Percentiles rank a stretch among this genome's conserved stretches.
Conservation (phyloP, 2,797 vertebrate genomes). For the Pseudomugil tenellus region DNA sequence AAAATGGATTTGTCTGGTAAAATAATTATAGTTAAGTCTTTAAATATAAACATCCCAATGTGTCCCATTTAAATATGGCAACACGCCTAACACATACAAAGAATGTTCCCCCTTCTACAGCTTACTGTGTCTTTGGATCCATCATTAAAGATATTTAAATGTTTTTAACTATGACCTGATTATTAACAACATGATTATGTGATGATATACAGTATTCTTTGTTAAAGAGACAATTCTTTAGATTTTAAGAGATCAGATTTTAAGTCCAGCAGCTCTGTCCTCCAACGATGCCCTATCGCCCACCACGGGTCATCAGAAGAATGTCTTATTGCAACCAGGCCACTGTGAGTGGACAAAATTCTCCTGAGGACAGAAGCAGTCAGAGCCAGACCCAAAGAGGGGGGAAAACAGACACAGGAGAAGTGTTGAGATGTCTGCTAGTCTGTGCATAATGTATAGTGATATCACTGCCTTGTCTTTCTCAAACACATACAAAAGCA, state of each 20-base stretch:
- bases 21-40: conserved; percentile 29
- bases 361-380: conserved; percentile 44
- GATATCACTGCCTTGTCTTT: conserved; percentile 54
- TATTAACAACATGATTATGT: conserved; percentile 29
- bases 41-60: conserved; percentile 26
- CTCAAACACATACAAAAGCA: conserved; percentile 60
- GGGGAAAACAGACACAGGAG: conserved; percentile 25
- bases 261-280: conserved; percentile 43
- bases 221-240: conserved; percentile 46
- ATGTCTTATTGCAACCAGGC: conserved; percentile 59
- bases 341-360: conserved; percentile 68
- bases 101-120: not conserved
- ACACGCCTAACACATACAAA: conserved; percentile 11
- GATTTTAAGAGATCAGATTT: conserved; percentile 64
- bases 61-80: conserved; percentile 9
- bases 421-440: conserved; percentile 46
- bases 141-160: not conserved
- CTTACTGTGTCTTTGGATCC: conserved; percentile 1
- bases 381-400: conserved; percentile 22
- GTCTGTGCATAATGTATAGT: conserved; percentile 45
- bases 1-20: conserved; percentile 22
- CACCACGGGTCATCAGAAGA: conserved; percentile 64
- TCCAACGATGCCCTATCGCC: conserved; percentile 53
- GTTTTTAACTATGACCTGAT: conserved; percentile 35
- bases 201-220: conserved; percentile 10